Evolutionary conservation across 2,888 invertebrate species (phyloP).

Genomic region (Palloptera scutellata): DNA sequence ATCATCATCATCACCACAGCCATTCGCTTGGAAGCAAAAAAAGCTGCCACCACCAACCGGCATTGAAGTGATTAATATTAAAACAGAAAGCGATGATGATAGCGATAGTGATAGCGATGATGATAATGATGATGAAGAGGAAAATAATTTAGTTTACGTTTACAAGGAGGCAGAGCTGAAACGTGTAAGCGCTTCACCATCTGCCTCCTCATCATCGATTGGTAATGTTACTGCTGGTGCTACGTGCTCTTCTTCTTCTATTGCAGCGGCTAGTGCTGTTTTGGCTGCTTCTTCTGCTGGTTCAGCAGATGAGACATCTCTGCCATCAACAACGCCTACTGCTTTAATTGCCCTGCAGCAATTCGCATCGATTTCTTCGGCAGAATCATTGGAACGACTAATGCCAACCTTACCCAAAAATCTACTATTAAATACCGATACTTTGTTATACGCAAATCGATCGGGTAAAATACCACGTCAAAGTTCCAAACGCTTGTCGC

Average conservation of each 20-base stretch:
- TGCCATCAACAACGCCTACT: conserved; percentile 33
- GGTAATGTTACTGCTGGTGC: not conserved
- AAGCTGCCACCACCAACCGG: not conserved
- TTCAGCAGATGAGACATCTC: not conserved
- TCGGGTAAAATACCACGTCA: conserved; percentile 49
- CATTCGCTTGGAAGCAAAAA: not conserved
- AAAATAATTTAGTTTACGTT: conserved; percentile 9
- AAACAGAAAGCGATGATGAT: conserved; percentile 1
- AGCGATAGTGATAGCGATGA: not conserved
- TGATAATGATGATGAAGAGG: not conserved
- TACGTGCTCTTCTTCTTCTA: not conserved
- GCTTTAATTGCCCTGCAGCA: conserved; percentile 60
- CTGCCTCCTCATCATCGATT: not conserved
- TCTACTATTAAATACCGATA: conserved; percentile 50
- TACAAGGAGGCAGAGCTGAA: conserved; percentile 22
- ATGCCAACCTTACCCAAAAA: conserved; percentile 53
- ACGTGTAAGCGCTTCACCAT: not conserved
- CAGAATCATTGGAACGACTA: conserved; percentile 52
- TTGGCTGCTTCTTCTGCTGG: not conserved
- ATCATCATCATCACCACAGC: not conserved
- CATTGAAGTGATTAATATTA: conserved; percentile 15
- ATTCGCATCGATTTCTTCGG: conserved; percentile 59
- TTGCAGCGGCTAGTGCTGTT: conserved; percentile 11
- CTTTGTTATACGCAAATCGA: conserved; percentile 43
- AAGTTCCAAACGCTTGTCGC: conserved; percentile 50